Evolutionary conservation across 2,113 vertebrate genomes (phyloP).

Genomic region (Scomber scombrus): DNA sequence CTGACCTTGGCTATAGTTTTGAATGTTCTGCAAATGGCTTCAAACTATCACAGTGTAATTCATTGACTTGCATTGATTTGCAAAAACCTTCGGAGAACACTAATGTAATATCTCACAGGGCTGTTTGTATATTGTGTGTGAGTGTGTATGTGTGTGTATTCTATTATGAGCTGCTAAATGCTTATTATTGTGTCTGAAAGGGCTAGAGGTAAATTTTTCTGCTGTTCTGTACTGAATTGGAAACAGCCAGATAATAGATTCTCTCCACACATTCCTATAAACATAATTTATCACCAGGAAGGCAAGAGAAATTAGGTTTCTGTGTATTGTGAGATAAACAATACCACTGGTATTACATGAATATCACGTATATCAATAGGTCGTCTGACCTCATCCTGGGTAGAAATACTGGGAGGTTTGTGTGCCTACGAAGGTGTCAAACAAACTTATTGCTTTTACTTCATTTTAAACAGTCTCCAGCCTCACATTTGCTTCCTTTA

Average conservation of each 20-base stretch:
- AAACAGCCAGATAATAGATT: slow-evolving; percentile 67
- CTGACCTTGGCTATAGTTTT: not conserved
- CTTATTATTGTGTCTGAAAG: slow-evolving; percentile 57
- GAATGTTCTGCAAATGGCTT: slow-evolving; percentile 6
- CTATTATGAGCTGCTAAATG: slow-evolving; percentile 63
- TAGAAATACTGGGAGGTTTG: slow-evolving; percentile 14
- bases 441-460: slow-evolving; percentile 10
- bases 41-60: not conserved
- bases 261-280: slow-evolving; percentile 51
- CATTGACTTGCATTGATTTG: not conserved
- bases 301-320: slow-evolving; percentile 62
- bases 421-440: not conserved
- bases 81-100: slow-evolving; percentile 9
- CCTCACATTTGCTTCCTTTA: slow-evolving; percentile 9
- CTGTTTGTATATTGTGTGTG: slow-evolving; percentile 30
- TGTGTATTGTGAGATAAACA: slow-evolving; percentile 54
- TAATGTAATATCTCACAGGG: slow-evolving; percentile 34
- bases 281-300: slow-evolving; percentile 72
- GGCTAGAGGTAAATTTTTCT: slow-evolving; percentile 60
- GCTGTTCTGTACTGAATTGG: slow-evolving; percentile 57
- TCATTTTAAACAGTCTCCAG: slow-evolving; percentile 21
- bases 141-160: slow-evolving; percentile 52
- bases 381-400: slow-evolving; percentile 50
- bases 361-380: slow-evolving; percentile 45
- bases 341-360: slow-evolving; percentile 51